Base-by-base conservation (phyloP, 2,888 invertebrate species). In the Agelastica alni region DNA sequence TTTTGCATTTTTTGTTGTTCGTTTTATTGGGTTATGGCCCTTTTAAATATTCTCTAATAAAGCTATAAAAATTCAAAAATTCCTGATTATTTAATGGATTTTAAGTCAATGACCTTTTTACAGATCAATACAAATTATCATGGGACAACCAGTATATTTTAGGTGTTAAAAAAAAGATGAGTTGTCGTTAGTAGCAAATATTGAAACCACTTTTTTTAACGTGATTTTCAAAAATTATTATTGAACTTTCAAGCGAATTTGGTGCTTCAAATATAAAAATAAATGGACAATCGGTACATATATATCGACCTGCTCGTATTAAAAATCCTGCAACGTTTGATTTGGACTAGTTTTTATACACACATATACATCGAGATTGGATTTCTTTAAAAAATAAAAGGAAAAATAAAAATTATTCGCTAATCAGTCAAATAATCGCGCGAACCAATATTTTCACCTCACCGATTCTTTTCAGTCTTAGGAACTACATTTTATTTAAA, bases 401-500 rank as follows among this genome's bases (percentile, higher is more conserved):
- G n/a, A n/a, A n/a, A n/a, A n/a, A n/a, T n/a, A n/a, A n/a, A 56
- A 54, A 48, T 48, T 43, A 53, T 53, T 44, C 26, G 36, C 41
- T 46, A 53, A 31, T 49, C 49, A 49, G 49, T 49, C 49, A 49
- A 14, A 22, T 14, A 16, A 49, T 20, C 36, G 48, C 44, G 36
- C 44, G 20, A 37, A 28, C 3, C 18, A n/a, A n/a, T n/a, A n/a
- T n/a, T 45, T 34, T 32, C 45, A 45, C 36, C 28, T 28, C 13
- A 42, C 42, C 56, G 52, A 53, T 52, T 60, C 53, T 57, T 60
- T 59, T 58, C 60, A 64, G 72, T 72, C 75, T 74, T 76, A 77
- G 77, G 76, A 76, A 77, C 75, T 75, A 69, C 69, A 78, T 70
- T 69, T 66, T 66, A 68, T 65, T 71, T 65, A 17, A 39, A 39